Conservation (phyloP, 2,113 vertebrate genomes). For the Tachycineta bicolor region DNA sequence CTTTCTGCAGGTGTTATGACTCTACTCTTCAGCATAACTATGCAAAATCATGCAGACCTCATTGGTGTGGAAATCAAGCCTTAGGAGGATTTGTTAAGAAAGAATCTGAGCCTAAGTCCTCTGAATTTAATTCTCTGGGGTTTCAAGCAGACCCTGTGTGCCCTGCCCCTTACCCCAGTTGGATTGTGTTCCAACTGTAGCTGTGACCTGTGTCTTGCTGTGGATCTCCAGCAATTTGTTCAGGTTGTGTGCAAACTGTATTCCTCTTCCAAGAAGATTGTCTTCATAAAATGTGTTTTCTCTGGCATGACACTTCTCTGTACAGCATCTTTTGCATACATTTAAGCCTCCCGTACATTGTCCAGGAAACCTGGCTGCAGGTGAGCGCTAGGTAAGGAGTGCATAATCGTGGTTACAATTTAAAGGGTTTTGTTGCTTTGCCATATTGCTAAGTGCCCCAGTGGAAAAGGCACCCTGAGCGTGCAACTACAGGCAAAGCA, state of each 20-base stretch:
- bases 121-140: background rate
- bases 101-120: background rate
- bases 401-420: background rate
- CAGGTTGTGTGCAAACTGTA: background rate
- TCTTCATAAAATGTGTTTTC: background rate
- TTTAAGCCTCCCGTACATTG: background rate
- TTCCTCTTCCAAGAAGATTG: background rate
- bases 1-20: background rate
- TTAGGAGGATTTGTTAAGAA: background rate
- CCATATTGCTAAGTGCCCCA: background rate
- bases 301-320: background rate
- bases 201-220: background rate
- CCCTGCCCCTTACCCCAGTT: rapidly evolving
- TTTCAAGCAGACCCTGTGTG: background rate
- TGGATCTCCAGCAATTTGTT: background rate
- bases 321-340: background rate
- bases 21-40: background rate
- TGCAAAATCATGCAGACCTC: background rate
- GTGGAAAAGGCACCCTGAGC: background rate
- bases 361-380: background rate
- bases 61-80: background rate
- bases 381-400: background rate
- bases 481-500: background rate
- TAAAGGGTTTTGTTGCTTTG: background rate
- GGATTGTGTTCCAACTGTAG: background rate